A percentile compares a stretch with the other conserved stretches of the same genome.
Conservation (phyloP, 1,140 invertebrate species). For the Eurosta solidaginis region DNA sequence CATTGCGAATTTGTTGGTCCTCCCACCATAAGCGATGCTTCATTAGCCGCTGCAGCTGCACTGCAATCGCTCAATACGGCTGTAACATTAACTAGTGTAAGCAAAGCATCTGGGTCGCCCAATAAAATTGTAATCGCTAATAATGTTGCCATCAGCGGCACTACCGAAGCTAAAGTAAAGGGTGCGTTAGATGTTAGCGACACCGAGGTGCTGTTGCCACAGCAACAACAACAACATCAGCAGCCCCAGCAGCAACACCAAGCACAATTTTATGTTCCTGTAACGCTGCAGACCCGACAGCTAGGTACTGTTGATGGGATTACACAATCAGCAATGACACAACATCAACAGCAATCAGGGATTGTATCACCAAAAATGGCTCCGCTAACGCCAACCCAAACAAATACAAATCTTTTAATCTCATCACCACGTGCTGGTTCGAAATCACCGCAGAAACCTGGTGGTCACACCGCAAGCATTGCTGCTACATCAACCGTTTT, state of each 20-base stretch:
- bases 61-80: conserved; percentile 33
- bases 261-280: neutral
- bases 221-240: conserved; percentile 32
- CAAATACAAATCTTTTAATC: neutral
- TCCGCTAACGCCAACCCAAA: neutral
- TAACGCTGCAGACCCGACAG: conserved; percentile 28
- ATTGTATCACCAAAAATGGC: neutral
- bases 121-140: neutral
- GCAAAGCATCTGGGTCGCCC: neutral
- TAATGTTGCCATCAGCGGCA: neutral
- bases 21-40: neutral
- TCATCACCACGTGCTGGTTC: conserved; percentile 23
- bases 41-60: neutral
- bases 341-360: conserved; percentile 30
- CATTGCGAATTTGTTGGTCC: neutral
- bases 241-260: conserved; percentile 13
- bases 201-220: neutral
- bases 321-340: conserved; percentile 24
- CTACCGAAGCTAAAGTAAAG: neutral
- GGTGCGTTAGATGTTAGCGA: too few relatives aligned
- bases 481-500: neutral
- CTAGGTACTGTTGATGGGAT: conserved; percentile 16
- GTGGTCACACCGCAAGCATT: neutral
- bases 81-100: neutral
- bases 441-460: neutral